These are phyloP conservation scores for Eulemur coronatus DNA, from an alignment of 2,797 vertebrate species.

Conservation along the genomic window DNA sequence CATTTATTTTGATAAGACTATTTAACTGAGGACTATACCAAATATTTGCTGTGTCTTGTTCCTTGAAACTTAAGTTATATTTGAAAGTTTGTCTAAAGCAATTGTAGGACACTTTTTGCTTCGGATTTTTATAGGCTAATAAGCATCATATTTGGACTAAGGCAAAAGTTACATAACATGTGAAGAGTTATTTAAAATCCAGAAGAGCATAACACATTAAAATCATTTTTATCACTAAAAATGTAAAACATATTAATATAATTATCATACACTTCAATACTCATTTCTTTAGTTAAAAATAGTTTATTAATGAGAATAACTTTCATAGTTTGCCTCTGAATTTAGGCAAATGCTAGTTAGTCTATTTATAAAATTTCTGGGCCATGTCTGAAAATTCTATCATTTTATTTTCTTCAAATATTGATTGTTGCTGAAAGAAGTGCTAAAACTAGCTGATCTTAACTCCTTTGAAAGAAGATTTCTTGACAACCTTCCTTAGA, in stretches of 20 bases:
- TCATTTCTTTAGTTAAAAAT: background rate
- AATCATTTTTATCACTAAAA: background rate
- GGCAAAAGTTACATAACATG: background rate
- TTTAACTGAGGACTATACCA: slow-evolving; percentile 60
- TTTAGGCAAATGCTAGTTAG: background rate
- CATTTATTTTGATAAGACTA: slow-evolving; percentile 64
- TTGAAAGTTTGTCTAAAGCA: slow-evolving; percentile 40
- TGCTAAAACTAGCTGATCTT: background rate
- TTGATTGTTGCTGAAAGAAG: background rate
- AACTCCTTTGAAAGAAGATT: background rate
- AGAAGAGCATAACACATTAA: background rate
- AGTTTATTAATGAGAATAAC: background rate
- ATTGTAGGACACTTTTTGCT: background rate
- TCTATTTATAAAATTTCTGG: background rate
- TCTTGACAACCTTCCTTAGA: background rate
- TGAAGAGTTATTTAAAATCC: background rate
- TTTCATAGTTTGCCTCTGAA: background rate
- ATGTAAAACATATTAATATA: background rate
- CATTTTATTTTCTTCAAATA: background rate
- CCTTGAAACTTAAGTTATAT: slow-evolving; percentile 18
- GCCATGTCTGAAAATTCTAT: background rate
- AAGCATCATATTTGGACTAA: background rate
- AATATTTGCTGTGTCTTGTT: slow-evolving; percentile 50
- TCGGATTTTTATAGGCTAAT: background rate
- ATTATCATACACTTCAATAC: background rate